Percentiles rank a stretch among this genome's conserved stretches.
Evolutionary conservation across 1,140 invertebrate genomes (phyloP).

Genomic region (Drosophila cardini): DNA sequence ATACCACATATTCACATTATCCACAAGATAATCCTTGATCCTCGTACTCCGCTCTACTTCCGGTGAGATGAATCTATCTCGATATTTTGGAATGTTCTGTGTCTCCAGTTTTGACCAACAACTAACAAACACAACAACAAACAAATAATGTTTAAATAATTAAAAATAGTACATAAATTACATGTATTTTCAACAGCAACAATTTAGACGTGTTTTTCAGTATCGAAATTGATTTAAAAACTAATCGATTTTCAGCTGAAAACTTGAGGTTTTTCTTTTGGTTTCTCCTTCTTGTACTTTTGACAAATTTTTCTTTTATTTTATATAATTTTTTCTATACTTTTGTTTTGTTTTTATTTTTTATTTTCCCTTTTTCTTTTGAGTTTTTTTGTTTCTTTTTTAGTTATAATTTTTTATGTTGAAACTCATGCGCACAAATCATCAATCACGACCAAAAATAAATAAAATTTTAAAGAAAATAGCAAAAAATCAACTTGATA

Average conservation of each 20-base stretch:
- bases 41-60: not conserved
- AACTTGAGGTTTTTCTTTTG: slow-evolving; percentile 54
- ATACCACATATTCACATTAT: not conserved
- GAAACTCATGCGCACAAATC: slow-evolving; percentile 80
- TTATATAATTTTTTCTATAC: slow-evolving; percentile 39
- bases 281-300: slow-evolving; percentile 37
- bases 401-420: slow-evolving; percentile 25
- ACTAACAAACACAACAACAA: slow-evolving; percentile 19
- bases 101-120: slow-evolving; percentile 64
- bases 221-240: slow-evolving; percentile 81
- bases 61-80: slow-evolving; percentile 14
- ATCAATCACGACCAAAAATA: slow-evolving; percentile 59
- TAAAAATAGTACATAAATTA: slow-evolving; percentile 33
- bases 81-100: slow-evolving; percentile 51
- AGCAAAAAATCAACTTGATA: slow-evolving; percentile 36
- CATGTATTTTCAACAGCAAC: slow-evolving; percentile 18
- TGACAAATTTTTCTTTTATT: slow-evolving; percentile 45
- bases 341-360: slow-evolving; percentile 16
- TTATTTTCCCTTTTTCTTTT: slow-evolving; percentile 20
- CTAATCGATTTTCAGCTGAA: slow-evolving; percentile 84
- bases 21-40: not conserved
- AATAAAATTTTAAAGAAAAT: slow-evolving; percentile 30
- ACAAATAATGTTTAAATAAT: no score
- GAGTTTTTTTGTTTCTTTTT: slow-evolving; percentile 26
- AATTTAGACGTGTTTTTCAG: slow-evolving; percentile 41